Base-by-base conservation (phyloP, 1,140 invertebrate genomes). In the Brevipalpus yothersi region DNA sequence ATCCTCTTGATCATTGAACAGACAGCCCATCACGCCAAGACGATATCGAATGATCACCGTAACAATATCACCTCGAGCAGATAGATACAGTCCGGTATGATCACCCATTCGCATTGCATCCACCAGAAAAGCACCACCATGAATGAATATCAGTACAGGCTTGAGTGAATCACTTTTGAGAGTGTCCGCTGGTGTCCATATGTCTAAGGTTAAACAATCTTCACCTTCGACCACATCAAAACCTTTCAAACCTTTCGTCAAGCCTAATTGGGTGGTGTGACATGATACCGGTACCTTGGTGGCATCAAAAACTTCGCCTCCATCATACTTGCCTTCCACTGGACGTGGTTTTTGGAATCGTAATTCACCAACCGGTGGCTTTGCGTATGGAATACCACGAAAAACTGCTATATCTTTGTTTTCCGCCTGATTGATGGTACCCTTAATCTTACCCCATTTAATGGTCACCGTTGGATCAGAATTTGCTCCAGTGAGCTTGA, bases 191-290 rank as follows among this genome's bases (percentile, higher is more conserved):
- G 90, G 89, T 61, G 80, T 39, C 19, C 17, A 85, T 1, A 91
- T 78, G 67, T 88, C 89, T 15, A 92, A 71, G 67, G 81, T 81
- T 9, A 91, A 75, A 66, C 86, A 90, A 67, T 91, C 84, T 72
- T 77, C 75, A 3, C 60, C 86, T 61, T 51, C 49, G 49, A 2
- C 5, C 10, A 51, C 49, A n/a, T 51, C 21, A 8, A 51, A 51
- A 51, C n/a, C n/a, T n/a, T n/a, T 19, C 9, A 10, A 10, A 17
- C n/a, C 2, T 10, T 13, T 17, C 2, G 21, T 13, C n/a, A n/a
- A 17, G 4, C 21, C 21, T n/a, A 17, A 7, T 8, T 7, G 49
- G n/a, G 21, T 51, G 9, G 49, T 8, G 49, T 51, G 17, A 19
- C 49, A 51, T 10, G n/a, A n/a, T 51, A 10, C 9, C 10, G 13